A percentile compares a stretch with the other conserved stretches of the same genome.
These are phyloP conservation scores for Gobio gobio DNA, from an alignment of 2,113 vertebrate species.

Conservation along the genomic window DNA sequence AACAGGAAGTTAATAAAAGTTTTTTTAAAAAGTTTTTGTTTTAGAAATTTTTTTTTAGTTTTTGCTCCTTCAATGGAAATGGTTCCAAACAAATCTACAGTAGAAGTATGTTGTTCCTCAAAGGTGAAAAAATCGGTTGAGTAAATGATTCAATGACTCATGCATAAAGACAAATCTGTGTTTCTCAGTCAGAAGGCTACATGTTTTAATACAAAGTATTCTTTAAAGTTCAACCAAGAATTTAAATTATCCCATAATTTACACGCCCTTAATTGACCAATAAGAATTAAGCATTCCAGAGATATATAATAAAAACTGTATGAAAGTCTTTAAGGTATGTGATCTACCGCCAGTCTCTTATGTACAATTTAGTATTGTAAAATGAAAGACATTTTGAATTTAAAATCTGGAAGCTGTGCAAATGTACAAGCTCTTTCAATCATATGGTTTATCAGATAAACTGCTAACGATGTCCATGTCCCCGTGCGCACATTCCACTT, in stretches of 20 bases:
- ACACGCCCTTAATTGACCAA: no score
- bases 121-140: background rate
- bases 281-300: background rate
- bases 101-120: background rate
- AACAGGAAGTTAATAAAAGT: background rate
- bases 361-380: background rate
- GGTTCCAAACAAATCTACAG: background rate
- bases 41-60: background rate
- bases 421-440: slow-evolving; percentile 28
- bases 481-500: slow-evolving; percentile 38
- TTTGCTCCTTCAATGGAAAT: background rate
- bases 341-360: background rate
- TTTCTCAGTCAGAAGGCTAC: background rate
- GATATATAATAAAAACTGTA: background rate
- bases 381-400: background rate
- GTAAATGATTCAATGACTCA: background rate
- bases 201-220: no score
- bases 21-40: no score
- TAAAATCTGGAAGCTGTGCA: background rate
- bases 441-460: slow-evolving; percentile 39
- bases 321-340: background rate
- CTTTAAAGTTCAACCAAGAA: no score
- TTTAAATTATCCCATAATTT: no score
- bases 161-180: background rate
- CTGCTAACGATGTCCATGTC: slow-evolving; percentile 52